A percentile compares a stretch with the other conserved stretches of the same genome.
These are phyloP conservation scores for Artemia sinica DNA, from an alignment of 2,888 invertebrate genomes.

Conservation along the genomic window DNA sequence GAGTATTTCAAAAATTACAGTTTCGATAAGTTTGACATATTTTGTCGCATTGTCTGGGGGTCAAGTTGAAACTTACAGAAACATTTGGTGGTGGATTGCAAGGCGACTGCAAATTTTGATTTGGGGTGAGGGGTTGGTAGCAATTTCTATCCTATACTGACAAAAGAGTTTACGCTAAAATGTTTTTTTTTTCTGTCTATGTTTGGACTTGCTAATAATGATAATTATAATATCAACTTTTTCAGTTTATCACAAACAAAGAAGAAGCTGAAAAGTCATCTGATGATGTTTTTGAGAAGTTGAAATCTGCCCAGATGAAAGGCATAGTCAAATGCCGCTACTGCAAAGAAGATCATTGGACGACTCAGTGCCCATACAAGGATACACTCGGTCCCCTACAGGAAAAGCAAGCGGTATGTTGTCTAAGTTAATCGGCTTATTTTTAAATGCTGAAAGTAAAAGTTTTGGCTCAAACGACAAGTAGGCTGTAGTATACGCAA, in stretches of 20 bases:
- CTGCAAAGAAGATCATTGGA: slow-evolving; percentile 95
- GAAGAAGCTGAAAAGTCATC: slow-evolving; percentile 72
- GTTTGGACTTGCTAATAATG: background rate
- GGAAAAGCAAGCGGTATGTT: slow-evolving; percentile 25
- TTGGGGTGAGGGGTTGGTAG: background rate
- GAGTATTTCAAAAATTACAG: no score
- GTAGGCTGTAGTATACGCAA: no score
- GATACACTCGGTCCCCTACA: slow-evolving; percentile 46
- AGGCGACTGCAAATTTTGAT: background rate
- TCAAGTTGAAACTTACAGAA: no score
- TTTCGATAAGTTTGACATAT: no score
- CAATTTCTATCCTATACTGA: slow-evolving; percentile 14
- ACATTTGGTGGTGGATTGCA: background rate
- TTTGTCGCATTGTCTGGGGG: no score
- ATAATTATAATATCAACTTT: background rate
- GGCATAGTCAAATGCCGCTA: slow-evolving; percentile 68
- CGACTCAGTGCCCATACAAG: slow-evolving; percentile 92
- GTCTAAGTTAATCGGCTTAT: no score
- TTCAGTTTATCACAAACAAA: slow-evolving; percentile 62
- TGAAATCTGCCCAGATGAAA: slow-evolving; percentile 39
- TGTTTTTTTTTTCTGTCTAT: slow-evolving; percentile 17
- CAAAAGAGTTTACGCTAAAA: background rate
- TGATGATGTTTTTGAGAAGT: slow-evolving; percentile 64
- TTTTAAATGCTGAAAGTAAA: no score
- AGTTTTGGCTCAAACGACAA: no score